A percentile compares a stretch with the other conserved stretches of the same genome.
These are phyloP conservation scores for Nipponacmea schrenckii DNA, from an alignment of 2,888 invertebrate genomes.

Conservation along the genomic window DNA sequence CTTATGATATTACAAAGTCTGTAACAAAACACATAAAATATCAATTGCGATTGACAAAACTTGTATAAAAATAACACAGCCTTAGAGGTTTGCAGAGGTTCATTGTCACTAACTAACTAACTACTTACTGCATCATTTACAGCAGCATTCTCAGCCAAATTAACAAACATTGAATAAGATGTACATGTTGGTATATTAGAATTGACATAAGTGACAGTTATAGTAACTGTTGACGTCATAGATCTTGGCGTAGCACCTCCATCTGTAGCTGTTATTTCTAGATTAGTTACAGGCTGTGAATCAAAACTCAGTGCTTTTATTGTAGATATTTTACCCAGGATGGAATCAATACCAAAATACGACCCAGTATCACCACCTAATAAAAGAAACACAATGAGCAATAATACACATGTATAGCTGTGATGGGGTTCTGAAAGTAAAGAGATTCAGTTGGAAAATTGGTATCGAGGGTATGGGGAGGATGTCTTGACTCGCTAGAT, in stretches of 20 bases:
- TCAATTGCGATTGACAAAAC: no score
- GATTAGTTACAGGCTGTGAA: slow-evolving; percentile 18
- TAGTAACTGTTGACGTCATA: slow-evolving; percentile 34
- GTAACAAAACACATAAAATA: no score
- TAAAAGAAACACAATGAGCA: neutral
- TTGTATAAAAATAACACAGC: no score
- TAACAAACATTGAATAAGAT: slow-evolving; percentile 24
- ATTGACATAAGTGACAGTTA: slow-evolving; percentile 53
- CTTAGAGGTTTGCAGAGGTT: no score
- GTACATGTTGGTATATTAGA: slow-evolving; percentile 56
- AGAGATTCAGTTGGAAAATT: no score
- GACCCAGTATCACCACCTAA: slow-evolving; percentile 41
- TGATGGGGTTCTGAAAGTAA: no score
- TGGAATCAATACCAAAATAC: slow-evolving; percentile 38
- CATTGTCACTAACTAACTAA: no score
- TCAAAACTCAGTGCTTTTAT: slow-evolving; percentile 47
- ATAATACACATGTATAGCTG: neutral
- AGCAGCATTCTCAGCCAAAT: slow-evolving; percentile 40
- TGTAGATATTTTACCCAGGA: slow-evolving; percentile 36
- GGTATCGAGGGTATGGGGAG: no score
- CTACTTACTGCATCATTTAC: slow-evolving; percentile 32
- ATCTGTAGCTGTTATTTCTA: slow-evolving; percentile 41
- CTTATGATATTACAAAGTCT: no score
- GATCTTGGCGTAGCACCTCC: slow-evolving; percentile 32
- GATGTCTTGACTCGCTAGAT: no score